Evolutionary conservation across 2,888 invertebrate genomes (phyloP), one percentile per base, ranked within the genome.

Genomic region (Volucella inflata): DNA sequence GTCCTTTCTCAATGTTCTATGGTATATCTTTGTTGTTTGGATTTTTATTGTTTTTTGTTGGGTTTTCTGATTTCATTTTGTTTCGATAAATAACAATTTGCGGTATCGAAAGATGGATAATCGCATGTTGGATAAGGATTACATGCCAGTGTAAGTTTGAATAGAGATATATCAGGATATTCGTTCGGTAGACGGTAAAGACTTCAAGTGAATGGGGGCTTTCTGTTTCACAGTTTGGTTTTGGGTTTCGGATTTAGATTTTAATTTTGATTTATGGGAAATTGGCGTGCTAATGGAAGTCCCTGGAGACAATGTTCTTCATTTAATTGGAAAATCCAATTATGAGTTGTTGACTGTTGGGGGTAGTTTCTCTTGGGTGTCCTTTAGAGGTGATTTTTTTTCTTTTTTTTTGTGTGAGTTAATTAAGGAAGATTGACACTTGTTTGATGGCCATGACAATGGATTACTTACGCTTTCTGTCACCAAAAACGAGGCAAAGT

Each of bases 111-210:
- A 65, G 81, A 71, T 70, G 57, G 53, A 71, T 77, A 77, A 77
- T 77, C 77, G 76, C 64, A 82, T 70, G 82, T 72, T 53, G 53
- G 77, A 55, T 53, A 55, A 53, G 77, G 71, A 77, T 77, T 60
- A 72, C 60, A 48, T 30, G 71, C 57, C 21, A 53, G 76, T 46
- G 57, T 51, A 11, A 11, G 70, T 70, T 65, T 76, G 64, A 71
- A 67, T 46, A 17, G 71, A 21, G 65, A 60, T 71, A 77, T 71
- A 67, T 77, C 46, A 64, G 8, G 30, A 44, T 44, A 30, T 30
- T 10, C 14, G 64, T 60, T 21, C 16, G 12, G 50, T 44, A 0
- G 50, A 2, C 1, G 42, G 17, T 30, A 30, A 6, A 6, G 6
- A 30, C 30, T 30, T 6, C 4, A 30, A 21, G 2, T 21, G 21